Percentiles rank a stretch among this genome's conserved stretches.
Conservation (phyloP, 2,888 invertebrate genomes). For the Zootermopsis nevadensis region DNA sequence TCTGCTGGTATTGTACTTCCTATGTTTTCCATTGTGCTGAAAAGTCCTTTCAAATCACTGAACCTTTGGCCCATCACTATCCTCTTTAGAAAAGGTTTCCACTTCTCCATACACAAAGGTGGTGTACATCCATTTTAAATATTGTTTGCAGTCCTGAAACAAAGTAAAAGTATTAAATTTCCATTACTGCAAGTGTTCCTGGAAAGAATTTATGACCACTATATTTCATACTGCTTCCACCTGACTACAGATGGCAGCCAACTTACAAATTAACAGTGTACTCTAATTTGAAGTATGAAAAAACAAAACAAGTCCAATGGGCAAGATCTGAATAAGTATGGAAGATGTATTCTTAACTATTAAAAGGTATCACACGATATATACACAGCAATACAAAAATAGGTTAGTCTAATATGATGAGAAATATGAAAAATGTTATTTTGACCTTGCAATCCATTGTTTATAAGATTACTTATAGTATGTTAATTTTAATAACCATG, state of each 20-base stretch:
- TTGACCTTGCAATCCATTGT: too few relatives aligned
- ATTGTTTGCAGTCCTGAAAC: not conserved
- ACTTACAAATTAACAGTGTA: not conserved
- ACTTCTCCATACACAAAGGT: constrained; percentile 5
- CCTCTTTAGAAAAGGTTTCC: constrained; percentile 21
- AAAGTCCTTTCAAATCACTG: constrained; percentile 56
- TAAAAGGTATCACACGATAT: too few relatives aligned
- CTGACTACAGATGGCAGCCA: not conserved
- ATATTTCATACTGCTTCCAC: not conserved
- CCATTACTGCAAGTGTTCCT: not conserved
- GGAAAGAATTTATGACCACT: not conserved
- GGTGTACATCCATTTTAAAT: not conserved
- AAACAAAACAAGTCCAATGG: too few relatives aligned
- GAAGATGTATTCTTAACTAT: too few relatives aligned
- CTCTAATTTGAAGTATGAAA: not conserved
- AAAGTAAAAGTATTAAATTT: constrained; percentile 14
- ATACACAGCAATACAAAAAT: too few relatives aligned
- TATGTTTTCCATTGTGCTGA: constrained; percentile 56
- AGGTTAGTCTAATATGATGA: too few relatives aligned
- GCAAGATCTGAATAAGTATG: too few relatives aligned
- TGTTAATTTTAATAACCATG: too few relatives aligned
- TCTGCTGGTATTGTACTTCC: constrained; percentile 53
- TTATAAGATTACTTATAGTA: too few relatives aligned
- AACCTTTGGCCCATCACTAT: constrained; percentile 57
- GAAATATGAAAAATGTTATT: too few relatives aligned